Percentiles rank a stretch among this genome's conserved stretches.
Conservation (phyloP, 2,888 invertebrate species). For the Dromius quadrimaculatus region DNA sequence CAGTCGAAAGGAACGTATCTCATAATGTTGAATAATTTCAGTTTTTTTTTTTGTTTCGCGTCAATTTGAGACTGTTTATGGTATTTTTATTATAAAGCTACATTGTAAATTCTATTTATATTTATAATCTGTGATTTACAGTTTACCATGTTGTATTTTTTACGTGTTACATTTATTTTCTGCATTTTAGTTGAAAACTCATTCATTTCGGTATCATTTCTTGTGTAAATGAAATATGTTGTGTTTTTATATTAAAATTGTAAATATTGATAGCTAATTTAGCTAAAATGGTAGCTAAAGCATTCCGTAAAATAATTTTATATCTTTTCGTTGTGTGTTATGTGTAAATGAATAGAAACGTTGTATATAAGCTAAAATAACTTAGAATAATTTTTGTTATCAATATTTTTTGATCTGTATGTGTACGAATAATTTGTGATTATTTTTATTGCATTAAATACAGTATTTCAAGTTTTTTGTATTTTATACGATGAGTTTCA, state of each 20-base stretch:
- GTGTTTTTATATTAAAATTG: slow-evolving; percentile 54
- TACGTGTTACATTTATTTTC: slow-evolving; percentile 52
- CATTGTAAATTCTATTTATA: slow-evolving; percentile 54
- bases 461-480: slow-evolving; percentile 43
- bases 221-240: slow-evolving; percentile 51
- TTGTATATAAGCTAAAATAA: slow-evolving; percentile 66
- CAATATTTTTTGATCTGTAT: slow-evolving; percentile 62
- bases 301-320: slow-evolving; percentile 64
- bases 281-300: slow-evolving; percentile 37
- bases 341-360: slow-evolving; percentile 62
- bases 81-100: slow-evolving; percentile 52
- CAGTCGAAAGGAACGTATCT: slow-evolving; percentile 17
- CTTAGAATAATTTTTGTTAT: slow-evolving; percentile 64
- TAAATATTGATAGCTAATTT: slow-evolving; percentile 55
- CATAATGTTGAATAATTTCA: slow-evolving; percentile 56
- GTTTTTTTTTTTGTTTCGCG: slow-evolving; percentile 41
- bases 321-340: slow-evolving; percentile 65
- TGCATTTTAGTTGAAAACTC: slow-evolving; percentile 23
- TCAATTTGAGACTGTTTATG: slow-evolving; percentile 54
- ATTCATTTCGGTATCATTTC: slow-evolving; percentile 1
- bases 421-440: slow-evolving; percentile 66
- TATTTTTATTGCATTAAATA: slow-evolving; percentile 66
- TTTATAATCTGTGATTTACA: slow-evolving; percentile 60
- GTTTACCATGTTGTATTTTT: slow-evolving; percentile 59
- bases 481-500: background rate